Conservation (phyloP, 2,888 invertebrate species). For the Physocephala rufipes region DNA sequence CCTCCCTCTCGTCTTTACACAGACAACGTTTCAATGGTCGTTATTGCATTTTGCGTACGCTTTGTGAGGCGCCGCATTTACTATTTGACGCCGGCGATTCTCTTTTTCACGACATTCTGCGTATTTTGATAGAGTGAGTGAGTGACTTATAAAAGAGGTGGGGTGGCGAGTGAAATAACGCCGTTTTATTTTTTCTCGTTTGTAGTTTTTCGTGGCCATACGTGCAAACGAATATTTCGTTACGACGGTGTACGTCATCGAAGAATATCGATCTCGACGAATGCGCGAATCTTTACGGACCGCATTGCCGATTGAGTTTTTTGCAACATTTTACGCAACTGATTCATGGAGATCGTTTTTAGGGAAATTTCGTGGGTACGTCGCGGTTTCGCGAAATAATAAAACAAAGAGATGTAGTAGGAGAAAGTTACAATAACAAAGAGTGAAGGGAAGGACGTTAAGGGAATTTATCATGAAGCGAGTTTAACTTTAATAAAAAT, state of each 20-base stretch:
- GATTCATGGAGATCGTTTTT: constrained; percentile 43
- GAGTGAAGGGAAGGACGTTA: not conserved
- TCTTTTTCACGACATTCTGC: constrained; percentile 73
- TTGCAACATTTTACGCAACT: constrained; percentile 51
- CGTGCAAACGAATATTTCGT: constrained; percentile 38
- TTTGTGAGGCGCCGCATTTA: constrained; percentile 73
- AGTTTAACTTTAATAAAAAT: too few relatives aligned
- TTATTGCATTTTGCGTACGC: constrained; percentile 72
- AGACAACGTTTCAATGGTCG: constrained; percentile 55
- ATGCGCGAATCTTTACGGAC: constrained; percentile 57
- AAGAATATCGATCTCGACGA: constrained; percentile 43
- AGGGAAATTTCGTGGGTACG: not conserved
- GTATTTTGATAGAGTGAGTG: constrained; percentile 72
- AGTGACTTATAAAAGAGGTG: not conserved
- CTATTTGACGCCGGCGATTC: constrained; percentile 71
- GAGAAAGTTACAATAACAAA: not conserved
- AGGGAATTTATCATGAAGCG: not conserved
- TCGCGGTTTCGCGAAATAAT: not conserved
- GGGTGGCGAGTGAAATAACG: not conserved
- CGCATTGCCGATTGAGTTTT: constrained; percentile 60
- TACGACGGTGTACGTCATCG: constrained; percentile 41
- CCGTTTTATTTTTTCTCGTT: not conserved
- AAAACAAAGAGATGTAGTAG: not conserved
- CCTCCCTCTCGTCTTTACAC: too few relatives aligned
- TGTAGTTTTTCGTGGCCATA: constrained; percentile 32